phyloP scores from a whole-genome alignment of 2,113 vertebrate species.

The Telmatochromis brachygnathus region DNA sequence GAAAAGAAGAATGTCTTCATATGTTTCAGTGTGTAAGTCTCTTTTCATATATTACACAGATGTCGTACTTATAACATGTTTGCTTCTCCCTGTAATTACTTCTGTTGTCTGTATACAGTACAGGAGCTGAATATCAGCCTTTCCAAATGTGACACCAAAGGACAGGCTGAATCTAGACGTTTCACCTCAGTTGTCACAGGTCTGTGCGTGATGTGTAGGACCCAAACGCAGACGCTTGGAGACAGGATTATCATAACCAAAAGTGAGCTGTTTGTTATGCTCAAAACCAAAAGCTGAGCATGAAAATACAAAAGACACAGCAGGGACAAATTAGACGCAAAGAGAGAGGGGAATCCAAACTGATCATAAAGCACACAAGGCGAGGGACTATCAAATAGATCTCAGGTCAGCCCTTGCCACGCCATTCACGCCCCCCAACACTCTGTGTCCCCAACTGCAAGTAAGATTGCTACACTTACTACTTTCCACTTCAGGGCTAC shows the following conservation, averaged over 20 bases:
- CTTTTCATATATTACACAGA: neutral
- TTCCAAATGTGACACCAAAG: neutral
- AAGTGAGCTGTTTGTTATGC: too few relatives aligned
- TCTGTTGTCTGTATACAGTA: neutral
- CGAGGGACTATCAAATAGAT: neutral
- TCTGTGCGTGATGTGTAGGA: neutral
- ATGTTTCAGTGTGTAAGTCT: neutral
- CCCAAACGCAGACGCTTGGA: neutral
- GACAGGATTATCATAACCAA: neutral
- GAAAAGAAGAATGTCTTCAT: neutral
- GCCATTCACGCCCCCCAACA: neutral
- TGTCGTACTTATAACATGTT: neutral
- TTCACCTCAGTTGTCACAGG: neutral
- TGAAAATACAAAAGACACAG: neutral
- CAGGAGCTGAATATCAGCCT: accelerated
- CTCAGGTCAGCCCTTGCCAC: neutral
- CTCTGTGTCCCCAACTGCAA: neutral
- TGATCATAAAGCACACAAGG: neutral
- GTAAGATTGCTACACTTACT: neutral
- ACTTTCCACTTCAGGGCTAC: neutral
- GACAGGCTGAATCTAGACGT: neutral
- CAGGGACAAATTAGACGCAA: neutral
- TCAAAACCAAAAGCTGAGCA: neutral
- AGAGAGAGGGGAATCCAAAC: neutral
- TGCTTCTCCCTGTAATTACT: neutral